Conservation (phyloP, 2,888 invertebrate species). For the Leucophenga maculata region DNA sequence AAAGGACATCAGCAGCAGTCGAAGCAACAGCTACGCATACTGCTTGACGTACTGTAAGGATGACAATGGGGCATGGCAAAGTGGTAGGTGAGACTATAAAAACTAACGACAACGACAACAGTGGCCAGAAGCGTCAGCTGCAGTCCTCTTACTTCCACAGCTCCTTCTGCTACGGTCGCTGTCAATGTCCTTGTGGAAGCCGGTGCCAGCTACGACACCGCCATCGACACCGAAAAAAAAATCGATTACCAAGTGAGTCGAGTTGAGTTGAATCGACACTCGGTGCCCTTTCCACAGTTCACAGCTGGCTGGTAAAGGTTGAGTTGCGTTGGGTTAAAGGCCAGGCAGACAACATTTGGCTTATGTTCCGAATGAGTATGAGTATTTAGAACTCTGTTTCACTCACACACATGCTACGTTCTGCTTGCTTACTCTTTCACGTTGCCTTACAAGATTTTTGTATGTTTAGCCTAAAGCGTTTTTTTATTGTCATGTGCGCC, state of each 20-base stretch:
- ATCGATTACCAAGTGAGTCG: constrained; percentile 1
- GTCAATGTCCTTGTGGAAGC: background rate
- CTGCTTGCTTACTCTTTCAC: background rate
- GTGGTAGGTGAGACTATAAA: background rate
- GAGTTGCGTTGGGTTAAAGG: background rate
- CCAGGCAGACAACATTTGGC: constrained; percentile 1
- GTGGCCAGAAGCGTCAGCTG: background rate
- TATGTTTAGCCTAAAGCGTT: constrained; percentile 36
- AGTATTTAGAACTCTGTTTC: background rate
- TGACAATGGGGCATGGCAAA: background rate
- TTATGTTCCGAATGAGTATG: background rate
- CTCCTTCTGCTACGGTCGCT: background rate
- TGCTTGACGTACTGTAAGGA: too few species aligned
- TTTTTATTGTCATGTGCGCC: constrained; percentile 46
- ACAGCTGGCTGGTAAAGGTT: background rate
- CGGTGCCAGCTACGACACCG: background rate
- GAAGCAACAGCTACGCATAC: background rate
- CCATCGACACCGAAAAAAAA: background rate
- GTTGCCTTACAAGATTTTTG: constrained; percentile 8
- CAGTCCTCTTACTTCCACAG: too few species aligned
- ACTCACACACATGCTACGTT: background rate
- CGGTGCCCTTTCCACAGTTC: background rate
- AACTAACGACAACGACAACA: background rate
- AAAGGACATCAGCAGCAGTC: background rate
- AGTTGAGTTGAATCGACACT: background rate